Evolutionary conservation across 2,113 vertebrate genomes (phyloP), one percentile per base, ranked within the genome.

Genomic region (Alligator sinensis): DNA sequence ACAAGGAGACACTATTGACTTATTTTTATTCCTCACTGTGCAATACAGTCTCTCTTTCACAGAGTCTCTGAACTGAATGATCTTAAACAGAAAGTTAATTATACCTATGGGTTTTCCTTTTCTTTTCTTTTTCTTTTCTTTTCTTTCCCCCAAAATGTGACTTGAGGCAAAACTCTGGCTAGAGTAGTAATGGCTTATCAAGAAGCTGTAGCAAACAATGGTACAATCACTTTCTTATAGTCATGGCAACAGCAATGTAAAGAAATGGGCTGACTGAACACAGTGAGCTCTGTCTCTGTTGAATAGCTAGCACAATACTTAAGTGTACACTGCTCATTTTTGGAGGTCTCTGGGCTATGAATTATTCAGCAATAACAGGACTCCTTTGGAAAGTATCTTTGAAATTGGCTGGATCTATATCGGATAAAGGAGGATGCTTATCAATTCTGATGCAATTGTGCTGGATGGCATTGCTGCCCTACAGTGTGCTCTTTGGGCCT

Each of bases 181-280:
- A 86, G 87, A 0, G 74, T 84, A 88, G 90, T 96, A 95, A 96
- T 96, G 95, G 96, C 66, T 92, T 96, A 84, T 38, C 4, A 19
- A 90, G 82, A 95, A 60, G 82, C 84, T 97, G 81, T 91, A 88
- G 91, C 93, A 94, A 92, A 97, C 87, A 94, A 89, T 80, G 93
- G 88, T 90, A 55, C 92, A 95, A 96, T 97, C 93, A 90, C 89
- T 97, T 97, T 96, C 91, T 95, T 94, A 96, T 92, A 96, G 95
- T 94, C 91, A 86, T 92, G 94, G 94, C 88, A 96, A 97, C 97
- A 89, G 86, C 16, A 60, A 84, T 91, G 58, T 96, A 90, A 91
- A 97, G 90, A 91, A 93, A 82, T 85, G 78, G 81, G 92, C 92
- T 96, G 84, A 82, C 75, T 89, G 93, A 96, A 95, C 94, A 86